Base-by-base conservation (phyloP, 2,888 invertebrate species). In the Drosophila falleni region DNA sequence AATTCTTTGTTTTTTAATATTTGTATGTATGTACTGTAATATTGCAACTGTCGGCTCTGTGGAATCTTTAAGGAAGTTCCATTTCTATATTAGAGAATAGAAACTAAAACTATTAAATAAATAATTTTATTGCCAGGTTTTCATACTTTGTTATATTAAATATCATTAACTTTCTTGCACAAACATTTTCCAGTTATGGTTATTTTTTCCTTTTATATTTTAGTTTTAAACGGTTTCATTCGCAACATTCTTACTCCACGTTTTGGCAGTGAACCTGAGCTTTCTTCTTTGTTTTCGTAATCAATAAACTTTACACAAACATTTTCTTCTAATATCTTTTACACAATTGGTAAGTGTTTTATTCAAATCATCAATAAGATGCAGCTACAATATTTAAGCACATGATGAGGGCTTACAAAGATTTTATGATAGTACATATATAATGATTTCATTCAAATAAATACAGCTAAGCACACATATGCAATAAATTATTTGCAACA, bases 191-290 rank as follows among this genome's bases (percentile, higher is more conserved):
- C 47, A 19, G 42, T 42, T 53, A 9, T 54, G 33, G 33, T 26
- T 9, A 47, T 71, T 54, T 10, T 9, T 50, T 73, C 58, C 67
- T 51, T 66, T 70, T 64, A 61, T 63, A 68, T 68, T 70, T 69
- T 29, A 64, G 53, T 67, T 66, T 58, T 68, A 41, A 44, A 47
- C 61, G 58, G 46, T 63, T 71, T 66, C 58, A 74, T 74, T 71
- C 82, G 80, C 80, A 68, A 62, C 60, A 72, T 70, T 83, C 89
- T 76, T 78, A 74, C 86, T 89, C 87, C 89, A 87, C 89, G 84
- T 87, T 91, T 91, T 91, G 90, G 90, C 90, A 91, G 90, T 91
- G 90, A 91, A 90, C 91, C 91, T 91, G 91, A 91, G 90, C 91
- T 91, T 88, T 80, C 87, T 77, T 79, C 71, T 89, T 85, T 80